Percentiles rank a stretch among this genome's conserved stretches.
Evolutionary conservation across 2,797 vertebrate species (phyloP).

Genomic region (Phrynocephalus forsythii): DNA sequence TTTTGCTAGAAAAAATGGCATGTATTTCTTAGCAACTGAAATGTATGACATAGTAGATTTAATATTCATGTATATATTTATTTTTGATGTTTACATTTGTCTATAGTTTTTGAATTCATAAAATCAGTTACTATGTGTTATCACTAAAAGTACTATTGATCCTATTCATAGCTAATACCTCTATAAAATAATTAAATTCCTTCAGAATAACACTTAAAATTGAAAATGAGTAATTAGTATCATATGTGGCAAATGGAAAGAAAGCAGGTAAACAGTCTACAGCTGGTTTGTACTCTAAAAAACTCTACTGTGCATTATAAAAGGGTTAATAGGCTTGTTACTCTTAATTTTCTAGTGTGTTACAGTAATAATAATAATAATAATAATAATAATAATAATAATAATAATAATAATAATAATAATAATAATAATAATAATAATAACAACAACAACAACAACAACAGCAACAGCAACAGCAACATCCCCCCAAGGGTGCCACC

Average conservation of each 20-base stretch:
- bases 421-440: too few relatives aligned
- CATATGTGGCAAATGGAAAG: not conserved
- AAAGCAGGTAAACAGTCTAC: not conserved
- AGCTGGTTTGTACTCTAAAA: not conserved
- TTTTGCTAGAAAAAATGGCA: constrained; percentile 19
- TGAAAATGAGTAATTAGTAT: too few relatives aligned
- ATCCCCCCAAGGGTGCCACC: too few relatives aligned
- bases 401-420: too few relatives aligned
- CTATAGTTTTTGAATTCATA: not conserved
- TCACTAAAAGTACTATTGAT: constrained; percentile 7
- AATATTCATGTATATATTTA: not conserved
- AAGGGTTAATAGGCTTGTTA: constrained; percentile 28
- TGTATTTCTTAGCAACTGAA: constrained; percentile 28
- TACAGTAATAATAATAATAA: not conserved
- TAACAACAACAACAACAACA: too few relatives aligned
- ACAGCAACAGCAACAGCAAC: too few relatives aligned
- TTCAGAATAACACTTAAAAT: not conserved
- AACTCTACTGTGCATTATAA: not conserved
- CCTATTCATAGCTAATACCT: not conserved
- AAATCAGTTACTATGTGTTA: not conserved
- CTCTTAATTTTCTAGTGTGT: constrained; percentile 21
- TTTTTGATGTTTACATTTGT: not conserved
- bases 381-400: too few relatives aligned
- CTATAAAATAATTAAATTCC: not conserved
- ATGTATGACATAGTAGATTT: constrained; percentile 19